Evolutionary conservation across 2,888 invertebrate species (phyloP), one percentile per base, ranked within the genome.

Genomic region (Cryptocheilus praepositus): DNA sequence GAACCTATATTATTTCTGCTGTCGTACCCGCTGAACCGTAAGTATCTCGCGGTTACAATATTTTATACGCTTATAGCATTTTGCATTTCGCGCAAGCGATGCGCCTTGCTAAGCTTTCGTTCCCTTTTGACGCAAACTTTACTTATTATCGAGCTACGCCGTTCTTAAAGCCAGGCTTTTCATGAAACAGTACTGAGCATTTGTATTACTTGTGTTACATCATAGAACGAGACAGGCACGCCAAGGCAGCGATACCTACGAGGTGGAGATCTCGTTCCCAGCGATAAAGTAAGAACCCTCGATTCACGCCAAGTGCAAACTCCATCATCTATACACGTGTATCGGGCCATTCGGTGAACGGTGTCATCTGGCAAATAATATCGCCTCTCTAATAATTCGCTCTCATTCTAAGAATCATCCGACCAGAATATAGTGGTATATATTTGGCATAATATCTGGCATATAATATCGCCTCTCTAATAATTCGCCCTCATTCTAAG

Each of bases 241-340:
- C 87, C 95, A 95, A 91, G 94, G 93, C 89, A 95, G 95, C 89
- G 96, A 96, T 90, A 96, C 96, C 83, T 97, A 97, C 92, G 94
- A 92, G 91, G 93, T 97, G 89, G 95, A 96, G 91, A 95, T 97
- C 90, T 93, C 95, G 88, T 96, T 96, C 93, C 96, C 96, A 88
- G 94, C 96, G 86, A 92, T 95, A 91, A 96, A 95, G 96, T 96
- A 94, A 95, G 92, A 87, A 80, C 56, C 71, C 49, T n/a, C 18
- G 70, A 36, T 64, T 67, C 66, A 77, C 51, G 65, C 59, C 60
- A 77, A 43, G 68, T 61, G 68, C 64, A 53, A 74, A 64, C 58
- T 52, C 43, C 45, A 57, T 67, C 69, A 73, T 71, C 74, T 60
- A 75, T 77, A 62, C 60, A 44, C 61, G 59, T 67, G 62, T 70